Conservation (phyloP, 2,888 invertebrate species). For the Oxystoma pomonae region DNA sequence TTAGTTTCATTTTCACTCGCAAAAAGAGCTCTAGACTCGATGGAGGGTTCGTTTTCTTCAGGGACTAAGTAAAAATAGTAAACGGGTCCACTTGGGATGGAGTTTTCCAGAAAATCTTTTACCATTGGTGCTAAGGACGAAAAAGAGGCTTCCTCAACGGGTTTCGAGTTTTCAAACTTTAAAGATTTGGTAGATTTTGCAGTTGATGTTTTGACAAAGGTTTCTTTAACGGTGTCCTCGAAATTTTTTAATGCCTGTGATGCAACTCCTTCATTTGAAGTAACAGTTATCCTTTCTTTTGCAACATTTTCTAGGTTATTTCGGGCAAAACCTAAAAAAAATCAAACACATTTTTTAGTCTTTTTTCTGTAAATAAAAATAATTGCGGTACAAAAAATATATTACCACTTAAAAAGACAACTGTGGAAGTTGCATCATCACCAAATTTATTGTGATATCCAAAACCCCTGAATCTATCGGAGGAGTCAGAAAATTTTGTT, state of each 20-base stretch:
- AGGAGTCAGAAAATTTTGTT: constrained; percentile 3
- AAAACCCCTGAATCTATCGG: constrained; percentile 19
- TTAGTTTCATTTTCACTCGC: not conserved
- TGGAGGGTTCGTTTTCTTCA: not conserved
- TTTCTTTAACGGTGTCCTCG: not conserved
- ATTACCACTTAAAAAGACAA: constrained; percentile 20
- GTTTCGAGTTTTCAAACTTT: not conserved
- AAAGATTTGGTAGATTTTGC: not conserved
- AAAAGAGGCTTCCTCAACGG: not conserved
- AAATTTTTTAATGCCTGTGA: not conserved
- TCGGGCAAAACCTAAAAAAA: not conserved
- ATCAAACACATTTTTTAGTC: no score
- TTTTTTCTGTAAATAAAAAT: no score
- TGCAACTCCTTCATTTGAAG: constrained; percentile 7
- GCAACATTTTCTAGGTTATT: not conserved
- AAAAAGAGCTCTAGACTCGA: not conserved
- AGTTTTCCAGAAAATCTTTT: constrained; percentile 2
- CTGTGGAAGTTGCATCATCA: constrained; percentile 19
- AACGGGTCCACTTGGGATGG: not conserved
- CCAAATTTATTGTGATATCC: constrained; percentile 20
- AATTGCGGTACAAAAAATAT: not conserved
- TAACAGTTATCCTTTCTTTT: constrained; percentile 6
- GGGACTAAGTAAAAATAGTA: not conserved
- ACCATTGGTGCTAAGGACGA: constrained; percentile 2
- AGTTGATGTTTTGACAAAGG: not conserved